Evolutionary conservation across 2,888 invertebrate genomes (phyloP), one percentile per base, ranked within the genome.

Genomic region (Hypselothyrea guttata): DNA sequence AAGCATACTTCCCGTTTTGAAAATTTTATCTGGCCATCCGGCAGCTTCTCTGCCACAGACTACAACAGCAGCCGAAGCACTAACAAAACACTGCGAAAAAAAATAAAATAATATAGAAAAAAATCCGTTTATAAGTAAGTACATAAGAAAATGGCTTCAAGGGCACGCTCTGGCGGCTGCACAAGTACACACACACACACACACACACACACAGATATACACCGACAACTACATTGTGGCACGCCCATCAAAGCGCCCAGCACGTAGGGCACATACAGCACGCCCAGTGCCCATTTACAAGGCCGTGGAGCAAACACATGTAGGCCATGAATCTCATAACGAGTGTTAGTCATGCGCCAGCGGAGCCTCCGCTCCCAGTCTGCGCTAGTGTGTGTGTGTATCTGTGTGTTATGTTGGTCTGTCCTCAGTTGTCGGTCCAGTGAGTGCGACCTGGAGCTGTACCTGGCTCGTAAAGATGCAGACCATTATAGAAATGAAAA

Each of bases 321-420:
- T 82, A 82, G 83, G 79, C 79, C 79, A 81, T 82, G 81, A 79
- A 79, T 79, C 75, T 77, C 75, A 79, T 78, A 82, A 81, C 83
- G 77, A 77, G 71, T 77, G 75, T 81, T 82, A 79, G 83, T 71
- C 83, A 82, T 79, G 75, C 81, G 77, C 78, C 79, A 70, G 61
- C 63, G 53, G 52, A 49, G 52, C 54, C 11, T 33, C 47, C 12
- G 8, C 37, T 35, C 33, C 41, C 31, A 48, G 45, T 45, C 44
- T 35, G 11, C 34, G 13, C 38, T 11, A n/a, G n/a, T 52, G n/a
- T 45, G 34, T 53, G 15, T 54, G 15, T 45, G 11, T 46, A 12
- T 18, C 9, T 44, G 27, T 40, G 33, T 42, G 47, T 51, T 12
- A 51, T 9, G 34, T 52, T 56, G 52, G 44, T 28, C 13, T 38